phyloP scores from a whole-genome alignment of 2,888 invertebrate genomes.

The Panorpa germanica region DNA sequence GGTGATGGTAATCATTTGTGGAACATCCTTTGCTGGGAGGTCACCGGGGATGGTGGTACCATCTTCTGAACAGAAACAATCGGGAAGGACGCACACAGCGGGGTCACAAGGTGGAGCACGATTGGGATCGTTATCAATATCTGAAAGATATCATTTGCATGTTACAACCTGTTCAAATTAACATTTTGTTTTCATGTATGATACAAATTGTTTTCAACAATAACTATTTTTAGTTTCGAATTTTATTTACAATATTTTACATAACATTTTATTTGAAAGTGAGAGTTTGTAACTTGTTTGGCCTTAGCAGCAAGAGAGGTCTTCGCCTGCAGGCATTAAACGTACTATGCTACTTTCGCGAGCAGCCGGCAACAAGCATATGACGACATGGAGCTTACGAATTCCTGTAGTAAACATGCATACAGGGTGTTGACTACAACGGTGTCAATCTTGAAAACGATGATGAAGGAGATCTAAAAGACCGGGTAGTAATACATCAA shows the following conservation, averaged over 20 bases:
- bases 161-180: constrained; percentile 28
- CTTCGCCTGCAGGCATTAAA: not conserved
- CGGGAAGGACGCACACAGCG: constrained; percentile 68
- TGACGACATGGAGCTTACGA: no score
- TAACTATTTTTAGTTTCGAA: no score
- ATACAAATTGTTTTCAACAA: no score
- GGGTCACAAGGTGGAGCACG: constrained; percentile 80
- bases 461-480: no score
- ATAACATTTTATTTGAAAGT: constrained; percentile 2
- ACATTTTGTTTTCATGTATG: constrained; percentile 20
- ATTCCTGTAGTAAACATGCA: no score
- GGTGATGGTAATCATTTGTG: constrained; percentile 87
- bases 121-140: constrained; percentile 86
- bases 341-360: constrained; percentile 1
- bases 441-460: no score
- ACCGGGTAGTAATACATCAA: no score
- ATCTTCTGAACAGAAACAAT: constrained; percentile 89
- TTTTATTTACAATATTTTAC: no score
- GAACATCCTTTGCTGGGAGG: constrained; percentile 65
- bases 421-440: no score
- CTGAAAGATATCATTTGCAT: constrained; percentile 33
- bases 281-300: constrained; percentile 2
- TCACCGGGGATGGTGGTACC: constrained; percentile 76
- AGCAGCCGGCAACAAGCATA: no score
- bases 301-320: not conserved